A percentile compares a stretch with the other conserved stretches of the same genome.
Conservation (phyloP, 2,113 vertebrate genomes). For the Origma solitaria region DNA sequence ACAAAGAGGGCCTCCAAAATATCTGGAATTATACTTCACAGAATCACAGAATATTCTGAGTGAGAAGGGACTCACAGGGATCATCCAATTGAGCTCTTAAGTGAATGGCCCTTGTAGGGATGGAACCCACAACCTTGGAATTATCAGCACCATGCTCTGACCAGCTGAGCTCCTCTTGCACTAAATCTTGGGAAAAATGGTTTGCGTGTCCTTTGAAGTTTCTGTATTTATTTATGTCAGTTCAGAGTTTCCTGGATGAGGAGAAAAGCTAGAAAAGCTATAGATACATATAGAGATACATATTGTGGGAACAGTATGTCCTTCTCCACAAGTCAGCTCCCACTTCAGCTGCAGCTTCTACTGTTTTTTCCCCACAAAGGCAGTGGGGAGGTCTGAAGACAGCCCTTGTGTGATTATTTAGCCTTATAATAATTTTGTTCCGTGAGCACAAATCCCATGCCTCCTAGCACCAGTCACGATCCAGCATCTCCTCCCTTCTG, state of each 20-base stretch:
- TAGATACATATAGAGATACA: not conserved
- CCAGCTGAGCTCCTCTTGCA: not conserved
- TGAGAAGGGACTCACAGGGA: not conserved
- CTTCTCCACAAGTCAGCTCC: not conserved
- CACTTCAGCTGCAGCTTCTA: not conserved
- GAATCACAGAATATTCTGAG: not conserved
- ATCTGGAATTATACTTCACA: not conserved
- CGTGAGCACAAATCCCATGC: not conserved
- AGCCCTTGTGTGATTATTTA: not conserved
- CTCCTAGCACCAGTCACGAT: not conserved
- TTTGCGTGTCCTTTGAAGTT: not conserved
- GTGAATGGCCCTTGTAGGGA: not conserved
- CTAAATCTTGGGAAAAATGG: not conserved
- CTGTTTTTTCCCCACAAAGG: not conserved
- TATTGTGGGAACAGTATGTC: not conserved
- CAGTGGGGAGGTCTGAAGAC: not conserved
- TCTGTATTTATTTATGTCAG: not conserved
- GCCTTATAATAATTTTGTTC: not conserved
- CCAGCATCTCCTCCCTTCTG: not conserved
- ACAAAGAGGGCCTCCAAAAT: not conserved
- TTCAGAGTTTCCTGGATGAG: not conserved
- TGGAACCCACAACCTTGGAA: rapidly evolving
- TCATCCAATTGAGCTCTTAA: not conserved
- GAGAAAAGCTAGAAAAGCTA: not conserved
- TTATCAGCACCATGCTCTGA: not conserved